Base-by-base conservation (phyloP, 2,888 invertebrate species). In the Gerris lacustris region DNA sequence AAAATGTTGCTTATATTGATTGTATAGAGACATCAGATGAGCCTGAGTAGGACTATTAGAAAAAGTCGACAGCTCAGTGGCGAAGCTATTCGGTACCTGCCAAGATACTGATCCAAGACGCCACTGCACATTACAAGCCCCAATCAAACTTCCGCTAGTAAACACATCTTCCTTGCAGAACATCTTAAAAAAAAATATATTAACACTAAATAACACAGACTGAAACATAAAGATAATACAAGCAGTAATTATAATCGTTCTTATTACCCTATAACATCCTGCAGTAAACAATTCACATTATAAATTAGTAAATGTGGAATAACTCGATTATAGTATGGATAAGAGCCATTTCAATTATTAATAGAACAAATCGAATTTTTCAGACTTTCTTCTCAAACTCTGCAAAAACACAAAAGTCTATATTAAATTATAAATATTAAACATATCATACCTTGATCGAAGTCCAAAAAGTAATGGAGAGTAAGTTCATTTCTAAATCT, bases 61-160 rank as follows among this genome's bases (percentile, higher is more conserved):
- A 75, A 89, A 86, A 73, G 81, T 79, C 0, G 86, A 84, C 69
- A 83, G 83, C 75, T 89, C 88, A 5, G 86, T 86, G 2, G 84
- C 88, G 71, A 86, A 81, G 68, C 85, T 86, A 45, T 84, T 83
- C 0, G 84, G 84, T 77, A 88, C 83, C 75, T 79, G 82, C 74
- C 80, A 82, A 70, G 82, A 81, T 5, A 82, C 80, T 73, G 83
- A 83, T 76, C 83, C 78, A 7, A 78, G 77, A 74, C 86, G 80
- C 81, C 85, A 85, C 78, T 87, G 84, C 70, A 90, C 82, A 83
- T 90, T 90, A 17, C 82, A 82, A 76, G 86, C 84, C 0, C 84
- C 82, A 1, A 89, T 79, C 6, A 85, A 77, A 72, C 86, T 83
- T 0, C 87, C 86, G 0, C 82, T 81, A 47, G 84, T 83, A 6